Evolutionary conservation across 2,797 vertebrate species (phyloP).

Genomic region (Emydoidea blandingii): DNA sequence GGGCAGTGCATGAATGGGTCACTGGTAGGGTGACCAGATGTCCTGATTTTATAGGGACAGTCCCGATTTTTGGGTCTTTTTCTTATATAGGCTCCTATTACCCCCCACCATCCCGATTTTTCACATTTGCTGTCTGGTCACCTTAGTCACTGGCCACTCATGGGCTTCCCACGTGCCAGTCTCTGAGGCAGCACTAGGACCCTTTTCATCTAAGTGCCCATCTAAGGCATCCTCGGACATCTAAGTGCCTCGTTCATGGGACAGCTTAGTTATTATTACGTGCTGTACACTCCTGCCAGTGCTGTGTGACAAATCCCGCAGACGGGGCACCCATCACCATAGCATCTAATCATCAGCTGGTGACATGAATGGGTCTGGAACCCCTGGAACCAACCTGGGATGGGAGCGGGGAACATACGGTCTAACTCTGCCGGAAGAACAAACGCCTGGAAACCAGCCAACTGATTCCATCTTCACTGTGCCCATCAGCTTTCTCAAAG

Average conservation of each 20-base stretch:
- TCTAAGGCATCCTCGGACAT: neutral
- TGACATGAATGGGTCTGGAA: neutral
- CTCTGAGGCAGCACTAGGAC: neutral
- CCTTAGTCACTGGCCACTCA: neutral
- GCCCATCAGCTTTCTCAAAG: conserved; percentile 55
- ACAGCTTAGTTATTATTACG: neutral
- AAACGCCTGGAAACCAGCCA: neutral
- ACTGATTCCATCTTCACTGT: neutral
- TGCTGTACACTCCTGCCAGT: neutral
- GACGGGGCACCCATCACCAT: neutral
- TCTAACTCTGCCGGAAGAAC: neutral
- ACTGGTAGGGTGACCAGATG: neutral
- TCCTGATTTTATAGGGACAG: no score
- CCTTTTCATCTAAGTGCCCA: neutral
- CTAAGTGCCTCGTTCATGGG: neutral
- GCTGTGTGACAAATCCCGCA: neutral
- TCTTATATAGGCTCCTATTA: no score
- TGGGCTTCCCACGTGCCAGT: neutral
- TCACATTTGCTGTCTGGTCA: no score
- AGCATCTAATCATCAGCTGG: neutral
- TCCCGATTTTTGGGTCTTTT: no score
- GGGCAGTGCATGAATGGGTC: neutral
- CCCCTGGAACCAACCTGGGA: neutral
- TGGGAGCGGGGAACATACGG: neutral
- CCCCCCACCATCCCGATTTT: no score